A percentile compares a stretch with the other conserved stretches of the same genome.
Conservation (phyloP, 2,888 invertebrate species). For the Lasioglossum zephyrum region DNA sequence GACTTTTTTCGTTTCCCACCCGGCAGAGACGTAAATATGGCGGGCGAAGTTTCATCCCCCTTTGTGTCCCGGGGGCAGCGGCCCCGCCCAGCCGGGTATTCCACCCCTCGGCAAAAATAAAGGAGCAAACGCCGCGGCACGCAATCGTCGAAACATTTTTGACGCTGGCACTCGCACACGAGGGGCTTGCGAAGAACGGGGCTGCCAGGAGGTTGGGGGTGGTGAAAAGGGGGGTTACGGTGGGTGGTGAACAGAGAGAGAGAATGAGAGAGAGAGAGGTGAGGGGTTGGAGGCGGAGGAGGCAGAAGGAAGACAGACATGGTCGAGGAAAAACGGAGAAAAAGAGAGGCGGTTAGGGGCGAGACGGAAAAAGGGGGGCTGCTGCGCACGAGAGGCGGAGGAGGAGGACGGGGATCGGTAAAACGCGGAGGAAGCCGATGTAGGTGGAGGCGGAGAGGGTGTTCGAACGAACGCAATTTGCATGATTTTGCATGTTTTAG, state of each 20-base stretch:
- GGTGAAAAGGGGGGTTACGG: not conserved
- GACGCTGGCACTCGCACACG: constrained; percentile 72
- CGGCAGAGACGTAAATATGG: constrained; percentile 82
- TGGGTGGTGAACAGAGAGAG: constrained; percentile 24
- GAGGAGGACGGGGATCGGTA: constrained; percentile 57
- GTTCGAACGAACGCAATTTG: constrained; percentile 83
- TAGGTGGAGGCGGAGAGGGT: constrained; percentile 67
- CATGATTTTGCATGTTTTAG: constrained; percentile 84
- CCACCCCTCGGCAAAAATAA: constrained; percentile 79
- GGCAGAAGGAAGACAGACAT: constrained; percentile 29
- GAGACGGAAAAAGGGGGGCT: constrained; percentile 63
- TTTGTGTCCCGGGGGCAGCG: constrained; percentile 71
- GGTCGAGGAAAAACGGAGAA: constrained; percentile 15
- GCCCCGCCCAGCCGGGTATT: constrained; percentile 80
- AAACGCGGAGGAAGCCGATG: constrained; percentile 67
- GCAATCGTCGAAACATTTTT: constrained; percentile 82
- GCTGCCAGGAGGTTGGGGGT: constrained; percentile 20
- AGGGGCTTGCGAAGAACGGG: constrained; percentile 35
- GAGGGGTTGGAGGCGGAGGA: not conserved
- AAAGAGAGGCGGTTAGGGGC: constrained; percentile 10
- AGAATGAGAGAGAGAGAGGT: not conserved
- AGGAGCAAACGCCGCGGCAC: constrained; percentile 81
- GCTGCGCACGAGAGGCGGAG: not conserved
- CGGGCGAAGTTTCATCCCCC: constrained; percentile 82
- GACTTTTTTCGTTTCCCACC: constrained; percentile 70